A percentile compares a stretch with the other conserved stretches of the same genome.
These are phyloP conservation scores for Pogona vitticeps DNA, from an alignment of 2,113 vertebrate species.

Conservation along the genomic window DNA sequence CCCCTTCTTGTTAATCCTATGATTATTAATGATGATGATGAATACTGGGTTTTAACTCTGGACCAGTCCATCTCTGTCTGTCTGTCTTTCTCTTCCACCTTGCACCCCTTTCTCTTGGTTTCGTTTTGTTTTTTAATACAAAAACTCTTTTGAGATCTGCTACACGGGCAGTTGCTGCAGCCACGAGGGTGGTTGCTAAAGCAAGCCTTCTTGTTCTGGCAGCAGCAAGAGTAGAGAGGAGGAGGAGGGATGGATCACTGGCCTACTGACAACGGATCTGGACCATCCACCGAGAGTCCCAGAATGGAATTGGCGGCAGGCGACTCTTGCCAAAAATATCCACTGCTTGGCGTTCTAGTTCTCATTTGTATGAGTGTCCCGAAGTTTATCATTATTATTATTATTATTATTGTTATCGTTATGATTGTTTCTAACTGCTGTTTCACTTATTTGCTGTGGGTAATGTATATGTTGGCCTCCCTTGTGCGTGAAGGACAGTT, in stretches of 20 bases:
- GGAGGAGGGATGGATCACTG: slow-evolving; percentile 55
- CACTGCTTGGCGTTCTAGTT: slow-evolving; percentile 75
- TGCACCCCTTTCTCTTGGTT: background rate
- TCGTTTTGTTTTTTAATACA: slow-evolving; percentile 17
- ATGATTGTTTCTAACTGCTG: slow-evolving; percentile 57
- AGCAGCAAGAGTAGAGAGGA: slow-evolving; percentile 38
- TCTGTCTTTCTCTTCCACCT: slow-evolving; percentile 47
- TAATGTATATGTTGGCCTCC: slow-evolving; percentile 43
- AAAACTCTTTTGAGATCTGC: slow-evolving; percentile 73
- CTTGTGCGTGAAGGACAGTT: slow-evolving; percentile 50
- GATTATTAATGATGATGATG: slow-evolving; percentile 73
- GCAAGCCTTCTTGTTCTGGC: slow-evolving; percentile 64
- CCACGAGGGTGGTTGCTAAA: slow-evolving; percentile 69
- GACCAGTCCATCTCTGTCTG: slow-evolving; percentile 81
- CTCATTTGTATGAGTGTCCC: slow-evolving; percentile 59
- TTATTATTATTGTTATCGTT: background rate
- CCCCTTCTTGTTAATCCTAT: slow-evolving; percentile 70
- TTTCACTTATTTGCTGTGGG: slow-evolving; percentile 55
- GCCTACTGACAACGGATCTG: slow-evolving; percentile 60
- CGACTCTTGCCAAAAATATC: slow-evolving; percentile 63
- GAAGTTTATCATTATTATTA: background rate
- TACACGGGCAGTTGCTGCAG: slow-evolving; percentile 69
- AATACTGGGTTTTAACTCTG: slow-evolving; percentile 80
- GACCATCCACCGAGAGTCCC: slow-evolving; percentile 66
- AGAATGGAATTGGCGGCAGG: slow-evolving; percentile 60